These are phyloP conservation scores for Polia nebulosa DNA, from an alignment of 2,888 invertebrate species.

Conservation along the genomic window DNA sequence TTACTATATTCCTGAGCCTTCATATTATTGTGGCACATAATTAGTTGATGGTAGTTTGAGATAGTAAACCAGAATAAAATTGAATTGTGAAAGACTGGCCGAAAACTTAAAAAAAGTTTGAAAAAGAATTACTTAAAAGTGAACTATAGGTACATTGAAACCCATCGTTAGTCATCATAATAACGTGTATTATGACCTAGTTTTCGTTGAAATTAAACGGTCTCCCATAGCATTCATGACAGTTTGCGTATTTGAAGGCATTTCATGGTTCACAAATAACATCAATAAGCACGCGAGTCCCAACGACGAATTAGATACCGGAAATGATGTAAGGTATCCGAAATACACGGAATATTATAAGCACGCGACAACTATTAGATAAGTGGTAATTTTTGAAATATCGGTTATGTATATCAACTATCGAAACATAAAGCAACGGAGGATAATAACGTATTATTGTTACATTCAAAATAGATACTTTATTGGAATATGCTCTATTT, in stretches of 20 bases:
- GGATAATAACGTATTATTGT: conserved; percentile 11
- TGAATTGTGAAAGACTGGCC: background rate
- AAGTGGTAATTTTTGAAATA: conserved; percentile 12
- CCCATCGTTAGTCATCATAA: conserved; percentile 27
- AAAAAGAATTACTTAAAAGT: conserved; percentile 18
- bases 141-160: conserved; percentile 1
- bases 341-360: conserved; percentile 26
- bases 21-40: background rate
- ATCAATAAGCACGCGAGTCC: conserved; percentile 69
- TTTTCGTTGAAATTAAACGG: conserved; percentile 61
- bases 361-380: conserved; percentile 38
- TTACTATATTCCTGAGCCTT: background rate
- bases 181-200: conserved; percentile 67
- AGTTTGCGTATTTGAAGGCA: conserved; percentile 58
- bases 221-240: conserved; percentile 51
- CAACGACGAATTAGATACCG: conserved; percentile 41
- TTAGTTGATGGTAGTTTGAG: background rate
- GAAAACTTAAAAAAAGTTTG: background rate
- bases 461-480: conserved; percentile 4
- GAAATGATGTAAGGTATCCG: conserved; percentile 37
- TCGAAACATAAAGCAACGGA: conserved; percentile 8
- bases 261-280: conserved; percentile 68
- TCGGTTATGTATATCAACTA: background rate
- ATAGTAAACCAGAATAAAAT: background rate
- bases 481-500: conserved; percentile 10